phyloP scores from a whole-genome alignment of 2,113 vertebrate genomes.

The Hemiprocne comata region DNA sequence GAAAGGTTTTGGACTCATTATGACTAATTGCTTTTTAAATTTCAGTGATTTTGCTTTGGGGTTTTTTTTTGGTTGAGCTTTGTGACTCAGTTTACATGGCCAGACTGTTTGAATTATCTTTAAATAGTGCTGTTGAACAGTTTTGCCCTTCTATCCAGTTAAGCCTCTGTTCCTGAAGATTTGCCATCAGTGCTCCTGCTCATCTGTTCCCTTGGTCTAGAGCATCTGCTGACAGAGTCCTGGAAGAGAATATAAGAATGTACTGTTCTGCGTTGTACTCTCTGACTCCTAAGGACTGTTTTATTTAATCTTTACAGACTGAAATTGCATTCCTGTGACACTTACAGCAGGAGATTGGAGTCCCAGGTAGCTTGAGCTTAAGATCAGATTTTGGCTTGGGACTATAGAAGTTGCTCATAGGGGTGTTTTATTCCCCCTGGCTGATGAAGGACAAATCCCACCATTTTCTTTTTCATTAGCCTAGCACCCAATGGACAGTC shows the following conservation, averaged over 20 bases:
- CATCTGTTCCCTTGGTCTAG: neutral
- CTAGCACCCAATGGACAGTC: neutral
- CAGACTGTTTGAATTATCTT: neutral
- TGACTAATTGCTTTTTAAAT: neutral
- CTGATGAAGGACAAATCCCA: neutral
- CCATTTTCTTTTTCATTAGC: neutral
- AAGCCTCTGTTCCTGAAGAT: neutral
- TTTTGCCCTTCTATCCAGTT: neutral
- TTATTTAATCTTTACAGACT: neutral
- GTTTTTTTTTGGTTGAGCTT: neutral
- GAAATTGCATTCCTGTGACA: neutral
- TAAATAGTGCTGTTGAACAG: neutral
- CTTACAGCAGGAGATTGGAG: neutral
- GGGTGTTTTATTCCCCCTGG: neutral
- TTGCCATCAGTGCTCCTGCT: neutral
- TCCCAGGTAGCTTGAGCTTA: neutral
- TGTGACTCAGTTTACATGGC: neutral
- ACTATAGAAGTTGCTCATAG: neutral
- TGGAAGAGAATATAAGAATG: neutral
- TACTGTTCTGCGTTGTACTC: neutral
- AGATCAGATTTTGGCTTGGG: neutral
- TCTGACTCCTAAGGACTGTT: neutral
- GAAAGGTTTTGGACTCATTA: neutral
- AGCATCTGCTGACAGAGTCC: neutral
- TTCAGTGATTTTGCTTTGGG: neutral